These are phyloP conservation scores for Pseudocheirus occidentalis DNA, from an alignment of 2,797 vertebrate species.

Conservation along the genomic window DNA sequence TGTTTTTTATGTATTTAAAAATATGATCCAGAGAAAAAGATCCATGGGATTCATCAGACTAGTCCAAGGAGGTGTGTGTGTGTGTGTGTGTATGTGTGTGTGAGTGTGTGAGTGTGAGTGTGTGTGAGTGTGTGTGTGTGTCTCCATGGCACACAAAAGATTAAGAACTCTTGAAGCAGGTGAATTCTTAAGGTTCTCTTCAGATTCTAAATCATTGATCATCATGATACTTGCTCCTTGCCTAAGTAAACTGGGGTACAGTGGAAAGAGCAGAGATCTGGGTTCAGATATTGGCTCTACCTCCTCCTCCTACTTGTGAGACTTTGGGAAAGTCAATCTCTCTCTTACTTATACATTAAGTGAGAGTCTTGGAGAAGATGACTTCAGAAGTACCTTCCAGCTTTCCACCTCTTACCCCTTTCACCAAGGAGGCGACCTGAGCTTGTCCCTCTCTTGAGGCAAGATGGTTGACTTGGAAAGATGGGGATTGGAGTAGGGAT, in stretches of 20 bases:
- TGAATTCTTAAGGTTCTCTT: neutral
- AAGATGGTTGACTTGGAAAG: neutral
- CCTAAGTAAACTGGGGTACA: neutral
- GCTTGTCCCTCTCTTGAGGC: neutral
- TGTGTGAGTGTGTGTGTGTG: too few species aligned
- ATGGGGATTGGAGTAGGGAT: neutral
- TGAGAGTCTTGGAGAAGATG: neutral
- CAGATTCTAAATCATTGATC: neutral
- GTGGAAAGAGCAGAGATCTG: slow-evolving; percentile 71
- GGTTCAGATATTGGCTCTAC: slow-evolving; percentile 58
- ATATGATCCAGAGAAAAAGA: neutral
- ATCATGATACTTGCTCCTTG: neutral
- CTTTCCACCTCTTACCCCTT: neutral
- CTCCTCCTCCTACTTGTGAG: slow-evolving; percentile 57
- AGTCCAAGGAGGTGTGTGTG: neutral
- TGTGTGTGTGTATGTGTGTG: neutral
- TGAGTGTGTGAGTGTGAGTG: neutral
- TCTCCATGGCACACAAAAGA: neutral
- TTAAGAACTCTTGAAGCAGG: neutral
- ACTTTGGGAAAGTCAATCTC: slow-evolving; percentile 51
- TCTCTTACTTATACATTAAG: slow-evolving; percentile 8
- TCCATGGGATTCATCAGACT: neutral
- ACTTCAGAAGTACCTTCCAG: neutral
- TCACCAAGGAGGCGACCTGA: neutral
- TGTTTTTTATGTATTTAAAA: neutral